These are phyloP conservation scores for Venustoraphidia nigricollis DNA, from an alignment of 2,888 invertebrate species.

Conservation along the genomic window DNA sequence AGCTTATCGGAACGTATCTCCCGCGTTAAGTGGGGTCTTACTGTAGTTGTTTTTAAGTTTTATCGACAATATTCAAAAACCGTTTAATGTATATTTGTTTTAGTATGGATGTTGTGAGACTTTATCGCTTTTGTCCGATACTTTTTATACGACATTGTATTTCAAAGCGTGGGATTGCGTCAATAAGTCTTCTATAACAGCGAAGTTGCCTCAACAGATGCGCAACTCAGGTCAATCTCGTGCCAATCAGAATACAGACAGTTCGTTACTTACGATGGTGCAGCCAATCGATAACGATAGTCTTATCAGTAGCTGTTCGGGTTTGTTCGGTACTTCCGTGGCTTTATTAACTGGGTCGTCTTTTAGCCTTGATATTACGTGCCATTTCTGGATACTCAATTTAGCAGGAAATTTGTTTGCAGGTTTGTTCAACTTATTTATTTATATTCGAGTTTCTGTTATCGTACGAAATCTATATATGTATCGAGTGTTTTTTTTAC, in stretches of 20 bases:
- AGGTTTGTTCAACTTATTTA: conserved; percentile 28
- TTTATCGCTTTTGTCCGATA: conserved; percentile 44
- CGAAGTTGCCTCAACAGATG: conserved; percentile 9
- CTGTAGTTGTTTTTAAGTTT: conserved; percentile 5
- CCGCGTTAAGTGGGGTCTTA: too few species aligned
- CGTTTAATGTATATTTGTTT: conserved; percentile 13
- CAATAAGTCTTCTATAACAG: conserved; percentile 2
- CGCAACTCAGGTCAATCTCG: conserved; percentile 9
- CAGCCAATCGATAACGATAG: not conserved
- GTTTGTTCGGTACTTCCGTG: conserved; percentile 23
- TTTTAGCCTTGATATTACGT: conserved; percentile 36
- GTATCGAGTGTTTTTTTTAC: too few species aligned
- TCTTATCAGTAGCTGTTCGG: conserved; percentile 16
- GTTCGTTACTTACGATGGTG: not conserved
- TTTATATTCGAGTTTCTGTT: not conserved
- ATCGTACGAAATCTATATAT: too few species aligned
- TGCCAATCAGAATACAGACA: conserved; percentile 1
- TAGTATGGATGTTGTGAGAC: conserved; percentile 53
- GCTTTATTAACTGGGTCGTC: conserved; percentile 32
- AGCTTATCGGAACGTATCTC: too few species aligned
- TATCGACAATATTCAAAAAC: not conserved
- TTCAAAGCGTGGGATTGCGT: conserved; percentile 48
- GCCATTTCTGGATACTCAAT: conserved; percentile 30
- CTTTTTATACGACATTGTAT: conserved; percentile 52
- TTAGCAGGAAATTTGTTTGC: conserved; percentile 40